Evolutionary conservation across 30 jellyfish, hydroid and myxozoan genomes (phyloP).

Genomic region (Calvadosia cruxmelitensis): DNA sequence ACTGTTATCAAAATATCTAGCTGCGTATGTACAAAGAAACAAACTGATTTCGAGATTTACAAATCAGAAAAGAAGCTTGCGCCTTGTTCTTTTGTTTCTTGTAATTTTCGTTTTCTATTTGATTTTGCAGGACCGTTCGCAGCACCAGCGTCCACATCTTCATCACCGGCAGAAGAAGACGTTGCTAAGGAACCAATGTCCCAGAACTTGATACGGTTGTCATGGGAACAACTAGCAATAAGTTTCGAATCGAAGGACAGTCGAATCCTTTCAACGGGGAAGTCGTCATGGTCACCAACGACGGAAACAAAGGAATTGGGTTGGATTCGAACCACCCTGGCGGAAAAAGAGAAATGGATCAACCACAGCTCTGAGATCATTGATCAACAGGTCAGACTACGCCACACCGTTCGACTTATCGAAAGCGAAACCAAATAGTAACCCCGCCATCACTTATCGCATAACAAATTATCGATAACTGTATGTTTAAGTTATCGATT

Average conservation of each 20-base stretch:
- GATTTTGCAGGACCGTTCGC: too few species aligned
- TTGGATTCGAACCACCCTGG: conserved; percentile 48
- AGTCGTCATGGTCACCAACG: conserved; percentile 58
- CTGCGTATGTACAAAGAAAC: too few species aligned
- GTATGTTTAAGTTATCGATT: not conserved
- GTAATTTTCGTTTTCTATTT: too few species aligned
- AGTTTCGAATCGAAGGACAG: conserved; percentile 28
- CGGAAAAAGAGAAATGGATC: not conserved
- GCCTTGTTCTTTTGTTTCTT: too few species aligned
- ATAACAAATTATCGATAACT: not conserved
- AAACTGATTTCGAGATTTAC: too few species aligned
- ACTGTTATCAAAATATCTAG: too few species aligned
- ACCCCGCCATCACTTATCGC: not conserved
- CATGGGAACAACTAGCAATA: conserved; percentile 55
- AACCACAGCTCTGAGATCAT: too few species aligned
- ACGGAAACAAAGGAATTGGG: conserved; percentile 60
- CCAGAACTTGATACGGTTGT: conserved; percentile 63
- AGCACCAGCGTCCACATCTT: too few species aligned
- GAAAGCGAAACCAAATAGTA: not conserved
- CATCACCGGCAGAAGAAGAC: too few species aligned
- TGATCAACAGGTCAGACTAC: not conserved
- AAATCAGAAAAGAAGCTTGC: too few species aligned
- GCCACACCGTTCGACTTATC: not conserved
- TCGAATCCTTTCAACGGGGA: conserved; percentile 54
- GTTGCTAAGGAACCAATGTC: conserved; percentile 20